Percentiles rank a stretch among this genome's conserved stretches.
Conservation (phyloP, 2,797 vertebrate species). For the Cirrhinus molitorella region DNA sequence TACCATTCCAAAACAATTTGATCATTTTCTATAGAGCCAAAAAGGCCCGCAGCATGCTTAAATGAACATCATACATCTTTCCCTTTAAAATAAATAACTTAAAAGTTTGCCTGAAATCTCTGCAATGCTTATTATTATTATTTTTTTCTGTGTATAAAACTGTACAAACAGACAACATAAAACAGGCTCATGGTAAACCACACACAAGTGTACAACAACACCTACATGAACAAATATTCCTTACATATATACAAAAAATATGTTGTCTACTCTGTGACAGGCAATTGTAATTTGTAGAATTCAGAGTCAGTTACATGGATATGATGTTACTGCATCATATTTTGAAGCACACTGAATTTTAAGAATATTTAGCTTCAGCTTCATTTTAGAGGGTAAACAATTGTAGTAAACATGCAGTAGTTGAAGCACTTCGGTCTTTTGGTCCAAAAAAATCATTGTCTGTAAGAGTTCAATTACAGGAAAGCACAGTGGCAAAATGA, state of each 20-base stretch:
- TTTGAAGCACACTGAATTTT: slow-evolving; percentile 31
- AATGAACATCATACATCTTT: slow-evolving; percentile 29
- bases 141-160: slow-evolving; percentile 37
- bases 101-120: neutral
- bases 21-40: slow-evolving; percentile 39
- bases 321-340: slow-evolving; percentile 35
- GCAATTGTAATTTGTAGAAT: slow-evolving; percentile 19
- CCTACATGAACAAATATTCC: slow-evolving; percentile 29
- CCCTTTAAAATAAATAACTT: slow-evolving; percentile 24
- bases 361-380: slow-evolving; percentile 45
- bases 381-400: slow-evolving; percentile 56
- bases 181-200: slow-evolving; percentile 12
- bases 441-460: slow-evolving; percentile 59
- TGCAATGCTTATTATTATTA: neutral
- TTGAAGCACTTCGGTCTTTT: slow-evolving; percentile 72
- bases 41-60: slow-evolving; percentile 50
- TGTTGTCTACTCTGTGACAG: slow-evolving; percentile 22
- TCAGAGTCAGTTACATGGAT: slow-evolving; percentile 22
- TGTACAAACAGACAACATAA: slow-evolving; percentile 44
- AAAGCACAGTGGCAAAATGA: slow-evolving; percentile 44
- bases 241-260: slow-evolving; percentile 49
- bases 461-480: slow-evolving; percentile 30
- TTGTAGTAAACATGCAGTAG: slow-evolving; percentile 59
- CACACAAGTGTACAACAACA: slow-evolving; percentile 31
- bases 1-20: slow-evolving; percentile 22